Conservation (phyloP, 2,888 invertebrate genomes). For the Therioaphis trifolii region DNA sequence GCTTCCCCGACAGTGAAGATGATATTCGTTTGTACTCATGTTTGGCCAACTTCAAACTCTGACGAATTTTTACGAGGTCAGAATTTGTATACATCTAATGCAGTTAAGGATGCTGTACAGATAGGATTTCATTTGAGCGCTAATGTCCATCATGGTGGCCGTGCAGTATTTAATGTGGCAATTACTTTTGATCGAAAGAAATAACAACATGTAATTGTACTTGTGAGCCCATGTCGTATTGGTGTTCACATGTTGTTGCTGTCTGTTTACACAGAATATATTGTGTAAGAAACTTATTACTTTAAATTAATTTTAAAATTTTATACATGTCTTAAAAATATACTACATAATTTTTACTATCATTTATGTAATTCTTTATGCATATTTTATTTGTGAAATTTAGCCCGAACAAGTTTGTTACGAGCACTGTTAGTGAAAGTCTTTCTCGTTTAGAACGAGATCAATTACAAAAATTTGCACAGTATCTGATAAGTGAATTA, state of each 20-base stretch:
- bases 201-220: slow-evolving; percentile 98
- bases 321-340: neutral
- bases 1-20: slow-evolving; percentile 98
- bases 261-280: slow-evolving; percentile 97
- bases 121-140: slow-evolving; percentile 97
- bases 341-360: neutral
- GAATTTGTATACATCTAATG: slow-evolving; percentile 85
- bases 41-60: slow-evolving; percentile 95
- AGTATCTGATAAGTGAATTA: slow-evolving; percentile 97
- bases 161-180: slow-evolving; percentile 89
- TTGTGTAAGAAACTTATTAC: slow-evolving; percentile 76
- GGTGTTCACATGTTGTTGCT: slow-evolving; percentile 99
- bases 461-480: slow-evolving; percentile 98
- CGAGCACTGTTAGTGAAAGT: slow-evolving; percentile 96
- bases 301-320: neutral
- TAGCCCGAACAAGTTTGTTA: slow-evolving; percentile 86
- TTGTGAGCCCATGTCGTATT: slow-evolving; percentile 91
- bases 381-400: slow-evolving; percentile 65
- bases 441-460: slow-evolving; percentile 91
- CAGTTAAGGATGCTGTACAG: slow-evolving; percentile 90
- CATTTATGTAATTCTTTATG: neutral
- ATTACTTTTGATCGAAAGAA: slow-evolving; percentile 94
- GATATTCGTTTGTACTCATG: slow-evolving; percentile 98
- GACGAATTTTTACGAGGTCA: slow-evolving; percentile 97
- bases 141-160: slow-evolving; percentile 73